These are phyloP conservation scores for Hymenopus coronatus DNA, from an alignment of 2,888 invertebrate species.

Conservation along the genomic window DNA sequence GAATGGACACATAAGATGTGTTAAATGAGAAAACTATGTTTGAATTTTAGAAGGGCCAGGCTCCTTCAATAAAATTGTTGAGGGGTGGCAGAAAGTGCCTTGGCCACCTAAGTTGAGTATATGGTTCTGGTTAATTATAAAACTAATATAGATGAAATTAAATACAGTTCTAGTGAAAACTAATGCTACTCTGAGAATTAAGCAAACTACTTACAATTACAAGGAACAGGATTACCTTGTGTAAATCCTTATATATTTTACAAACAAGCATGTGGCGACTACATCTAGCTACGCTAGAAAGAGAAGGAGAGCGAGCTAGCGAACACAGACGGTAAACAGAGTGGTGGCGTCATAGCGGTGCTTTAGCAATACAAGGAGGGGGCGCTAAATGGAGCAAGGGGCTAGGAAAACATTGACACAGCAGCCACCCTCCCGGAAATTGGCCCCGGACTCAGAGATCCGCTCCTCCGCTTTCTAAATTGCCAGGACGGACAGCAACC, in stretches of 20 bases:
- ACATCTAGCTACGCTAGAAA: neutral
- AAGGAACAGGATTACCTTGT: neutral
- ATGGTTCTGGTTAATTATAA: too few species aligned
- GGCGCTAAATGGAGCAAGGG: conserved; percentile 20
- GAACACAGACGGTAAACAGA: neutral
- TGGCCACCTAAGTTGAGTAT: too few species aligned
- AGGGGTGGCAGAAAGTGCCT: too few species aligned
- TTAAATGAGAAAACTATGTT: too few species aligned
- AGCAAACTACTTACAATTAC: neutral
- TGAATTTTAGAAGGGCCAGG: too few species aligned
- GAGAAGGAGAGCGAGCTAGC: neutral
- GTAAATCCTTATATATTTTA: neutral
- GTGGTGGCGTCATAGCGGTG: neutral
- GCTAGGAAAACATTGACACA: conserved; percentile 21
- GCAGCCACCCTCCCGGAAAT: conserved; percentile 7
- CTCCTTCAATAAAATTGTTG: too few species aligned
- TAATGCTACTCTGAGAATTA: neutral
- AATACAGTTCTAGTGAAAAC: too few species aligned
- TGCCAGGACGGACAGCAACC: neutral
- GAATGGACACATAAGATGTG: too few species aligned
- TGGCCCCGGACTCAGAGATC: neutral
- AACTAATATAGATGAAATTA: too few species aligned
- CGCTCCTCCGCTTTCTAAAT: neutral
- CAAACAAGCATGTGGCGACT: neutral
- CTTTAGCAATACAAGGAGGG: neutral